These are phyloP conservation scores for Epinephelus moara DNA, from an alignment of 2,113 vertebrate genomes.

Conservation along the genomic window DNA sequence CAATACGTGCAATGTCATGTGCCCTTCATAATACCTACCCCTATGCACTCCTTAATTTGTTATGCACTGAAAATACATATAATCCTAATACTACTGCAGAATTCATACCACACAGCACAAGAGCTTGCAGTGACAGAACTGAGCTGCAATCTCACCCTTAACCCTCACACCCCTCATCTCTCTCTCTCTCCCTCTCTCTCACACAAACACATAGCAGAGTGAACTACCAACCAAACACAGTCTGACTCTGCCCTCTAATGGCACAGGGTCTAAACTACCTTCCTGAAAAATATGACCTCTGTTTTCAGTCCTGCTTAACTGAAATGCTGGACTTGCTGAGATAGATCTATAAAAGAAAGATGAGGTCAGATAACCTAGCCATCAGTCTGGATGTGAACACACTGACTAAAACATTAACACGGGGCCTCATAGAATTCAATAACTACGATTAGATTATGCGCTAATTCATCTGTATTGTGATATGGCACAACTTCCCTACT, in stretches of 20 bases:
- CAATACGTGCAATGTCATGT: slow-evolving; percentile 7
- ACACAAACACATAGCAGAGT: background rate
- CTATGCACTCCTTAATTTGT: background rate
- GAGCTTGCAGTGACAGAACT: slow-evolving; percentile 15
- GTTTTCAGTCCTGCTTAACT: background rate
- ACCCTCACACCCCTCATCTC: no score
- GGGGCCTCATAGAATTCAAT: background rate
- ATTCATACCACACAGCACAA: slow-evolving; percentile 11
- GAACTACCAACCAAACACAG: slow-evolving; percentile 22
- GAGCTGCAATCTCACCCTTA: background rate
- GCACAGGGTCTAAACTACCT: slow-evolving; percentile 37
- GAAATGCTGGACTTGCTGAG: background rate
- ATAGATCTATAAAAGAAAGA: background rate
- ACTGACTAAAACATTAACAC: background rate
- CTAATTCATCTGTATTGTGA: no score
- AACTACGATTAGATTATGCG: no score
- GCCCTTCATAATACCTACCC: background rate
- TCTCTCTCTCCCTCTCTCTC: background rate
- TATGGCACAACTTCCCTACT: no score
- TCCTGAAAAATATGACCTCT: background rate
- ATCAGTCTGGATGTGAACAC: no score
- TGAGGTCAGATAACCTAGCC: background rate
- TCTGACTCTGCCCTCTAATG: slow-evolving; percentile 75
- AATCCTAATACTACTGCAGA: slow-evolving; percentile 3
- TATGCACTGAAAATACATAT: slow-evolving; percentile 31